Evolutionary conservation across 2,113 vertebrate genomes (phyloP), one percentile per base, ranked within the genome.

Genomic region (Phrynosoma blainvillii): DNA sequence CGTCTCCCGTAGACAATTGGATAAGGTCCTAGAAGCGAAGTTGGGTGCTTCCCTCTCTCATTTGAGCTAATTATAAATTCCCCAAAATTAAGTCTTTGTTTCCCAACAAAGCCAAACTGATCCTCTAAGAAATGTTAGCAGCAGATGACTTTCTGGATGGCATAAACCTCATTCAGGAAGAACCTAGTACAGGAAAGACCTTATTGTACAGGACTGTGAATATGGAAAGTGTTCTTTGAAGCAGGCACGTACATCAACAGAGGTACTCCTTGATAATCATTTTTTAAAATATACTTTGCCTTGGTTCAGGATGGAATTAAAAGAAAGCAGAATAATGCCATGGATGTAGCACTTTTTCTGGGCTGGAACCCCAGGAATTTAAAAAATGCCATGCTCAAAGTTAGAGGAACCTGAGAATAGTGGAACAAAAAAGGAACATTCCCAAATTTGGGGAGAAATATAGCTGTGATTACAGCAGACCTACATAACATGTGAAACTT

Each of bases 51-150:
- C n/a, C n/a, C n/a, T n/a, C n/a, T n/a, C n/a, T n/a, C n/a, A n/a
- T n/a, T n/a, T n/a, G n/a, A n/a, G n/a, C n/a, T n/a, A n/a, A n/a
- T n/a, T n/a, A n/a, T n/a, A n/a, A n/a, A n/a, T n/a, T n/a, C n/a
- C n/a, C n/a, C n/a, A n/a, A n/a, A n/a, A n/a, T n/a, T n/a, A n/a
- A n/a, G n/a, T n/a, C n/a, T n/a, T n/a, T n/a, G n/a, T n/a, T n/a
- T n/a, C n/a, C n/a, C n/a, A n/a, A n/a, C n/a, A n/a, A n/a, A 86
- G 74, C 52, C 42, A 68, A 83, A 54, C 30, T 27, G 13, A 83
- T 83, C 62, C n/a, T 54, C 74, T 68, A 77, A 66, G 52, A 77
- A 88, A 83, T 77, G 36, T 68, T 75, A 76, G 40, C 59, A 76
- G 40, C 21, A 66, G 47, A 10, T 40, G 32, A 59, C 74, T 86